Evolutionary conservation across 2,113 vertebrate species (phyloP), one percentile per base, ranked within the genome.

Genomic region (Vulpes vulpes): DNA sequence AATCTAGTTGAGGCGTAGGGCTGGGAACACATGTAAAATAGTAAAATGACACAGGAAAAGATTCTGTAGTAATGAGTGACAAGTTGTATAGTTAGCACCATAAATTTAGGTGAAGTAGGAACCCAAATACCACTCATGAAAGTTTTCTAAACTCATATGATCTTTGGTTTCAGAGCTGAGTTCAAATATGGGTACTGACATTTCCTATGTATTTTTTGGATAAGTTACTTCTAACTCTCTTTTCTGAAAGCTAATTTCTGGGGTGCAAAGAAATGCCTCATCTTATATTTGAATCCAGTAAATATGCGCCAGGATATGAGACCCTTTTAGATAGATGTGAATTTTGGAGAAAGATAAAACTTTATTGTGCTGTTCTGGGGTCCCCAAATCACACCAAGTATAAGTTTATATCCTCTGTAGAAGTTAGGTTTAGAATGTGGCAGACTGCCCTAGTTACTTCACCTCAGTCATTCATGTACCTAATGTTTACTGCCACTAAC

Each of bases 191-290:
- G 69, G 38, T 60, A 53, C 9, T 78, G 69, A 83, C 32, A 59
- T 30, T 76, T 38, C 22, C 69, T 60, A 3, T 84, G 25, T 27
- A 15, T 69, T 43, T 83, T 86, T 93, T 78, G n/a, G 65, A 22
- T 76, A 49, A 92, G 49, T 74, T 88, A 51, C 17, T 55, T 71
- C 64, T 88, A 76, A 96, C 57, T 43, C 12, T 96, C 27, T 92
- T 74, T 93, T 85, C 69, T 85, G 23, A 65, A 71, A 74, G 84
- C 17, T 88, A 12, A 23, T 14, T 92, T 87, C 71, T 69, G 0
- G 1, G 22, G 27, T 43, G 43, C 22, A 30, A 88, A 59, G 65
- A 74, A 74, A 53, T 92, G 32, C 30, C 25, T 90, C 38, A 55
- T 90, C 15, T 90, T 79, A 71, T 43, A 35, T 80, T 89, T 95